phyloP scores from a whole-genome alignment of 2,888 invertebrate genomes.

The Deroplatys truncata region DNA sequence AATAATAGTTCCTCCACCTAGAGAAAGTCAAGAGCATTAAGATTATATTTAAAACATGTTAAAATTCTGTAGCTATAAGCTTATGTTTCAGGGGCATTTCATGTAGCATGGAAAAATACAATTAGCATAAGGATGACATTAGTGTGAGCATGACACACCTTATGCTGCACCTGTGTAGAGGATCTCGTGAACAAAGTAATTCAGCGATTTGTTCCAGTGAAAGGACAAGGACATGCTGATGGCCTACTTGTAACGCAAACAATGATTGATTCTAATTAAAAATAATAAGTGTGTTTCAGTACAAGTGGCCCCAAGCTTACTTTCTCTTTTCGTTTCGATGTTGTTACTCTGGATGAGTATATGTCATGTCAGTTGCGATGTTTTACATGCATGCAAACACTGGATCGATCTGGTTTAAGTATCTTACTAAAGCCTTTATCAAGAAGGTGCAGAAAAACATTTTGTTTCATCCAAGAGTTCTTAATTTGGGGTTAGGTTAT shows the following conservation, averaged over 20 bases:
- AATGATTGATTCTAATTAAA: not conserved
- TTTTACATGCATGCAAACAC: not conserved
- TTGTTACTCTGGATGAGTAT: not conserved
- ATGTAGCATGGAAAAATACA: not conserved
- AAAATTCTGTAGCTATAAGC: too few species aligned
- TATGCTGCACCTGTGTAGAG: not conserved
- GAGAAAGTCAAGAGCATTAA: too few species aligned
- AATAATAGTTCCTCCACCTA: too few species aligned
- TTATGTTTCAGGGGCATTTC: too few species aligned
- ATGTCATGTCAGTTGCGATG: not conserved
- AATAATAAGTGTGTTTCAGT: not conserved
- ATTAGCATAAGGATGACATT: not conserved
- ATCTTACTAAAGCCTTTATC: too few species aligned
- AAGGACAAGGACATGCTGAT: not conserved
- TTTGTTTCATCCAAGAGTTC: too few species aligned
- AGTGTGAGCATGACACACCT: not conserved
- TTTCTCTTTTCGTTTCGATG: not conserved
- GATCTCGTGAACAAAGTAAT: not conserved
- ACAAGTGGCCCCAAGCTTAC: not conserved
- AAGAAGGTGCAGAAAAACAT: too few species aligned
- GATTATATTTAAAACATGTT: too few species aligned
- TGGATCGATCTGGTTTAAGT: too few species aligned
- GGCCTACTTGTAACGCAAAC: not conserved
- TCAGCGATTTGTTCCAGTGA: not conserved
- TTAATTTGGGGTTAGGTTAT: too few species aligned